These are phyloP conservation scores for Astreopora myriophthalma DNA, from an alignment of 64 coral and sea anemone genomes.

Conservation along the genomic window DNA sequence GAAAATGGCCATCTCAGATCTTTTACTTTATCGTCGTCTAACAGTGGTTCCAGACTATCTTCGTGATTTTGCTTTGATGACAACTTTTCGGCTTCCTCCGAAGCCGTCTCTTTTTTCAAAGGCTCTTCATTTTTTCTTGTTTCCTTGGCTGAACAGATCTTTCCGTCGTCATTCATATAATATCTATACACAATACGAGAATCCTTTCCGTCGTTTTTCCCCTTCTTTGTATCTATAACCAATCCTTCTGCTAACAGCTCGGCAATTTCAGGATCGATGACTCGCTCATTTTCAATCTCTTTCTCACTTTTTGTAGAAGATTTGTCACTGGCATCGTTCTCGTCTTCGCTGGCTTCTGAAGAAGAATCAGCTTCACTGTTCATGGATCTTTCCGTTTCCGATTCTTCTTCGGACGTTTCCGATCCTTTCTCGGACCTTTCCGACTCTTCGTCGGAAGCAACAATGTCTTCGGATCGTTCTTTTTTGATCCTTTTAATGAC, in stretches of 20 bases:
- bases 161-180: not conserved
- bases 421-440: not conserved
- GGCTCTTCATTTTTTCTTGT: not conserved
- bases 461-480: not conserved
- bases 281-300: not conserved
- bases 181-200: not conserved
- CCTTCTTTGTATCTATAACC: not conserved
- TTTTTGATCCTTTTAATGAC: slow-evolving; percentile 12
- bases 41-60: not conserved
- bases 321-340: not conserved
- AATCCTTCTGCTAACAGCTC: not conserved
- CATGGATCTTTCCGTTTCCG: not conserved
- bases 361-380: slow-evolving; percentile 1
- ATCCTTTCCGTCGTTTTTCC: not conserved
- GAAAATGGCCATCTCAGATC: slow-evolving; percentile 85
- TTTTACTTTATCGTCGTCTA: slow-evolving; percentile 37
- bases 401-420: slow-evolving; percentile 2
- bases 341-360: slow-evolving; percentile 5
- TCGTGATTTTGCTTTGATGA: not conserved
- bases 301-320: not conserved
- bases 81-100: not conserved
- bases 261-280: not conserved
- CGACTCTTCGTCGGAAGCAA: not conserved
- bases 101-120: not conserved
- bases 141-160: not conserved